Evolutionary conservation across 2,797 vertebrate genomes (phyloP).

Genomic region (Taeniopygia guttata): DNA sequence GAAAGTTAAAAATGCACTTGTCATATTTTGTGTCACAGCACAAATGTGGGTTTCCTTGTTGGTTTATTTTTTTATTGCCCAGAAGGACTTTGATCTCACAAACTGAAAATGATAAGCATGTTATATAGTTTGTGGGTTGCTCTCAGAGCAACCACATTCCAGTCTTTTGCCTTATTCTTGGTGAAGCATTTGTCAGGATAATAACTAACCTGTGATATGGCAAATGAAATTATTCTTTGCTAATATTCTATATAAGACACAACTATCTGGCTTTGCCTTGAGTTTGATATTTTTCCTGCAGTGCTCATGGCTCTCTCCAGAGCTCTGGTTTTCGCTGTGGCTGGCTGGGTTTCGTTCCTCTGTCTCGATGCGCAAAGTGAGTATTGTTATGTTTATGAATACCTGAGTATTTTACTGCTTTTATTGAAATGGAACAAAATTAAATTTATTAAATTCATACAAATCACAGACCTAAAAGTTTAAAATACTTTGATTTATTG

Average conservation of each 20-base stretch:
- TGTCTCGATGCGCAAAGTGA: slow-evolving; percentile 27
- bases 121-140: neutral
- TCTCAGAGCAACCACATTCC: neutral
- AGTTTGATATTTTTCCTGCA: neutral
- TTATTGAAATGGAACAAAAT: neutral
- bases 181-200: neutral
- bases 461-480: neutral
- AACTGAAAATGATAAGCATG: neutral
- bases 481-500: neutral
- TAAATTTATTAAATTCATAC: neutral
- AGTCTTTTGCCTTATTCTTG: neutral
- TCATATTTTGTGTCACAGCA: neutral
- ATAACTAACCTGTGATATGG: neutral
- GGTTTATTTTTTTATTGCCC: slow-evolving; percentile 6
- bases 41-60: neutral
- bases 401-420: neutral
- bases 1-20: neutral
- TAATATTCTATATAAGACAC: neutral
- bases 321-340: neutral
- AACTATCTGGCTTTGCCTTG: neutral
- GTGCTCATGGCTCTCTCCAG: neutral
- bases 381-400: neutral
- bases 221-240: neutral
- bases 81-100: slow-evolving; percentile 50
- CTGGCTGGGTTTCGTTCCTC: neutral